These are phyloP conservation scores for Miniopterus natalensis DNA, from an alignment of 2,113 vertebrate genomes.

Conservation along the genomic window DNA sequence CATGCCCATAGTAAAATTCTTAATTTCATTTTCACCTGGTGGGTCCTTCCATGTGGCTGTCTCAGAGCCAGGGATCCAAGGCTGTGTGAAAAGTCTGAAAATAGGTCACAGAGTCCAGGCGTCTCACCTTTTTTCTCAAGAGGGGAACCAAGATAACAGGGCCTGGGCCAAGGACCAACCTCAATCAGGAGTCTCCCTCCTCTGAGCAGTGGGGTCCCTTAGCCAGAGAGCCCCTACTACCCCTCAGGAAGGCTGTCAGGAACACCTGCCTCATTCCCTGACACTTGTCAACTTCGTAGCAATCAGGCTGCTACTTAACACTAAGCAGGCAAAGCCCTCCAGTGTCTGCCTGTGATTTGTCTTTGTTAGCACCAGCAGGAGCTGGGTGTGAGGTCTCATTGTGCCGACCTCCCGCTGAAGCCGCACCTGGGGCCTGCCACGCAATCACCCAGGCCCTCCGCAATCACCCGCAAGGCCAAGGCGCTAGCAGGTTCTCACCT, in stretches of 20 bases:
- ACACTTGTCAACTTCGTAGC: conserved; percentile 82
- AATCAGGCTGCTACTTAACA: conserved; percentile 86
- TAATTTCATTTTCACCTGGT: background rate
- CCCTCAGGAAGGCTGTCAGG: background rate
- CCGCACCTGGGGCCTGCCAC: conserved; percentile 82
- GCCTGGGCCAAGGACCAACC: background rate
- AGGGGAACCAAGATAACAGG: background rate
- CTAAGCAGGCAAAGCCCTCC: conserved; percentile 83
- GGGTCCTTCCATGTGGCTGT: background rate
- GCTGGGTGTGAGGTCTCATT: conserved; percentile 71
- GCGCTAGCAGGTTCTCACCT: conserved; percentile 62
- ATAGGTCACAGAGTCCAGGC: background rate
- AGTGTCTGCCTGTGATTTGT: conserved; percentile 82
- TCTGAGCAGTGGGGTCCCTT: background rate
- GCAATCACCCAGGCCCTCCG: conserved; percentile 80
- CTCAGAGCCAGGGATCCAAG: background rate
- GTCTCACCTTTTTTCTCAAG: background rate
- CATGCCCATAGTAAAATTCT: background rate
- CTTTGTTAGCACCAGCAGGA: conserved; percentile 83
- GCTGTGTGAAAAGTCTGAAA: background rate
- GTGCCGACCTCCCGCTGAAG: background rate
- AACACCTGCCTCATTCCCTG: conserved; percentile 74
- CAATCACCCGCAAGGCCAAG: conserved; percentile 67
- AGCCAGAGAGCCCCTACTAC: background rate
- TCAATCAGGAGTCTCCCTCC: background rate